A percentile compares a stretch with the other conserved stretches of the same genome.
Conservation (phyloP, 92 coral and sea anemone species). For the Hydrozoanthus gracilis region DNA sequence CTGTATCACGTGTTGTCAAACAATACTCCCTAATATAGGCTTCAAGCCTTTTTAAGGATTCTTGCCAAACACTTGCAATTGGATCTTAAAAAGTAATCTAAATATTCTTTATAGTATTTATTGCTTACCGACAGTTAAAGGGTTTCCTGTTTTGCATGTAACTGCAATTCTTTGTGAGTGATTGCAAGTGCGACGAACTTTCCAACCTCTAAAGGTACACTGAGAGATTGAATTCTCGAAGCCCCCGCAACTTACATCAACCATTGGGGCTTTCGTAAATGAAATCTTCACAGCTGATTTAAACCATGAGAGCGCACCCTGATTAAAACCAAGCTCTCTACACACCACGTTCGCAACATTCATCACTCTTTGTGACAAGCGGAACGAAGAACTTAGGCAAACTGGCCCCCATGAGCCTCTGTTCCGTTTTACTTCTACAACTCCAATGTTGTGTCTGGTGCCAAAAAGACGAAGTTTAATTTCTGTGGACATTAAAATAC, state of each 20-base stretch:
- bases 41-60: too few relatives aligned
- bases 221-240: slow-evolving; percentile 26
- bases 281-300: background rate
- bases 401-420: background rate
- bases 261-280: background rate
- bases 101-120: background rate
- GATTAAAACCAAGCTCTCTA: slow-evolving; percentile 14
- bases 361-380: background rate
- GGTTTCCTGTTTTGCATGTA: slow-evolving; percentile 24
- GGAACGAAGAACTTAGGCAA: background rate
- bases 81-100: too few relatives aligned
- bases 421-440: background rate
- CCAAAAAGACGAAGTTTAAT: slow-evolving; percentile 2
- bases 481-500: background rate
- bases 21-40: too few relatives aligned
- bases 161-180: background rate
- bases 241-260: slow-evolving; percentile 8
- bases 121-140: slow-evolving; percentile 21
- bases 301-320: background rate
- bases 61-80: too few relatives aligned
- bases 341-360: background rate
- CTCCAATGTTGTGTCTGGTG: background rate
- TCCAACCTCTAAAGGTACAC: slow-evolving; percentile 27
- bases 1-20: too few relatives aligned
- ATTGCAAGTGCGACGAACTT: background rate